Evolutionary conservation across 2,113 vertebrate genomes (phyloP), one percentile per base, ranked within the genome.

Genomic region (Calypte anna): DNA sequence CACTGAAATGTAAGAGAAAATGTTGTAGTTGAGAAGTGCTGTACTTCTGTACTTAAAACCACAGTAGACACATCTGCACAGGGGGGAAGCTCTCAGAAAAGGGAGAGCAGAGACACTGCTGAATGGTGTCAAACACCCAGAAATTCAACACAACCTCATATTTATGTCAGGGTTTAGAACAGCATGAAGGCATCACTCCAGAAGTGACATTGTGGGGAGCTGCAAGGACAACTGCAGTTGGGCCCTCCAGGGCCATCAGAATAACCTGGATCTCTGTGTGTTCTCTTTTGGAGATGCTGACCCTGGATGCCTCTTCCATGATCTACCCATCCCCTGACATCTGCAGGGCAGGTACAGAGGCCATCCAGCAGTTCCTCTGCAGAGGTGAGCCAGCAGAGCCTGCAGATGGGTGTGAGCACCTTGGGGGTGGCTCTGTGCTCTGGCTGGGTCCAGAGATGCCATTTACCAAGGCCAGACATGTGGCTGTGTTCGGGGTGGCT

Each of bases 291-390:
- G 97, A 99, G 99, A 98, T 94, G 2, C 97, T 99, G 70, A 98
- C 97, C 50, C 98, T 99, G 20, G 98, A 99, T 40, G 97, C 97
- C 24, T 93, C 96, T 5, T 91, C 64, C 88, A 99, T 99, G 99
- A 92, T 94, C 44, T 99, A 98, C 93, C 99, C 99, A 1, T 97
- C 98, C 3, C 82, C 68, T 5, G 98, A 98, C 14, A 97, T 99
- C 94, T 99, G 99, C 63, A 21, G 93, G 1, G 97, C 91, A 0
- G 99, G 99, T 9, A 99, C 98, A 0, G 98, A 98, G 70, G 98
- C 97, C 90, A 97, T 99, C 80, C 99, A 99, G 93, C 98, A 97
- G 82, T 99, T 98, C 96, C 97, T 99, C 36, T 99, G 99, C 91
- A 92, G 86, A 67, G 98, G 99, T 99, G 93, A 97, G 95, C 4